phyloP scores from a whole-genome alignment of 1,140 invertebrate genomes.

The Dufourea novaeangliae region DNA sequence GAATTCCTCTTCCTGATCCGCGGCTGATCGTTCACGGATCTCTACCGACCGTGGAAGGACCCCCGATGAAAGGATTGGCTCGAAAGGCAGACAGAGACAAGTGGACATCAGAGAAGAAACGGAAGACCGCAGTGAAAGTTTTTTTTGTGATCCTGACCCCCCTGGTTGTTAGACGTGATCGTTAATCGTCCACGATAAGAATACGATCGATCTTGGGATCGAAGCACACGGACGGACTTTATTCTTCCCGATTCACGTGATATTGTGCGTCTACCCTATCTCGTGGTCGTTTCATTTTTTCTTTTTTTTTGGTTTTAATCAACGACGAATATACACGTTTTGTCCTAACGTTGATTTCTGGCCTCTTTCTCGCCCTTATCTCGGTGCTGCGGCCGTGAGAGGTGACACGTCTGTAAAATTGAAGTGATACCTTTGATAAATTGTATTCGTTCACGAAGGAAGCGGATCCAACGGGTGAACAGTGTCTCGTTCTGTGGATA shows the following conservation, averaged over 20 bases:
- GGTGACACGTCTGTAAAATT: constrained; percentile 38
- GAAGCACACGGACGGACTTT: neutral
- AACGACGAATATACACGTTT: no score
- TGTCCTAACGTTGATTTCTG: neutral
- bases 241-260: neutral
- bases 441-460: constrained; percentile 7
- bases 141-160: constrained; percentile 20
- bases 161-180: constrained; percentile 19
- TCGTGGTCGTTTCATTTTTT: no score
- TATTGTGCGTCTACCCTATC: neutral
- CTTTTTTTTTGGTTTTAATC: no score
- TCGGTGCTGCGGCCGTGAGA: constrained; percentile 27
- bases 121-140: constrained; percentile 59
- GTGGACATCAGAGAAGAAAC: constrained; percentile 15
- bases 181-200: constrained; percentile 14
- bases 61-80: neutral
- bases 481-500: constrained; percentile 77
- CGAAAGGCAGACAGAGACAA: neutral
- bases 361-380: neutral
- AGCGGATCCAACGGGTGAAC: constrained; percentile 64
- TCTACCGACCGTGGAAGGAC: neutral
- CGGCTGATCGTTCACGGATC: neutral
- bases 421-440: constrained; percentile 39
- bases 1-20: constrained; percentile 60
- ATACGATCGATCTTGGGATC: constrained; percentile 5